phyloP scores from a whole-genome alignment of 2,888 invertebrate species.

The Dynastes hyllus region DNA sequence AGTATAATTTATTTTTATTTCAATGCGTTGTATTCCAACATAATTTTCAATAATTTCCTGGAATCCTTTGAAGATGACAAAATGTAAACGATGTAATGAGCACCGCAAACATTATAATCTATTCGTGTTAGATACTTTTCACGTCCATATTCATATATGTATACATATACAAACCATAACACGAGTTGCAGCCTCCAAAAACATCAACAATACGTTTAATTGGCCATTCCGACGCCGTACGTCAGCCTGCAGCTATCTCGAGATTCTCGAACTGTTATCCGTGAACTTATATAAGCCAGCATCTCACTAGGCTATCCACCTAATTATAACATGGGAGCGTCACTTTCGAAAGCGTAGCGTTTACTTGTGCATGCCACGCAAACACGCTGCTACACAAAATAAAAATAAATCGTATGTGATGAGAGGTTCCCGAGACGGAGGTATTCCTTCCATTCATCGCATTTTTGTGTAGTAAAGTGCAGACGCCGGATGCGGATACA shows the following conservation, averaged over 20 bases:
- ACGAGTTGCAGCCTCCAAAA: constrained; percentile 6
- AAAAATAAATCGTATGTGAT: not conserved
- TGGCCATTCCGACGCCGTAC: not conserved
- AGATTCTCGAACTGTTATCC: not conserved
- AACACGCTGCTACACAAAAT: not conserved
- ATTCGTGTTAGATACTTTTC: too few species aligned
- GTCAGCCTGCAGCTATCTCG: constrained; percentile 7
- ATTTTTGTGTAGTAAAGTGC: not conserved
- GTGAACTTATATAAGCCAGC: constrained; percentile 18
- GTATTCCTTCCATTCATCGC: constrained; percentile 23
- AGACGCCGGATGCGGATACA: constrained; percentile 1
- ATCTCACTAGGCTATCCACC: not conserved
- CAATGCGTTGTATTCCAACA: not conserved
- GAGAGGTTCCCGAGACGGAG: not conserved
- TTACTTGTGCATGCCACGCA: constrained; percentile 1
- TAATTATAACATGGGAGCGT: constrained; percentile 6
- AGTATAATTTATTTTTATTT: too few species aligned
- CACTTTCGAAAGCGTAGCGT: not conserved
- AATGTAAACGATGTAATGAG: too few species aligned
- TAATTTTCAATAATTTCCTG: not conserved
- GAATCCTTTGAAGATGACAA: too few species aligned
- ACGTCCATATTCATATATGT: too few species aligned
- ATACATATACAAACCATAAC: not conserved
- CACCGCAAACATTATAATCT: too few species aligned
- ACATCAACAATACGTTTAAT: constrained; percentile 22